Percentiles rank a stretch among this genome's conserved stretches.
These are phyloP conservation scores for Dimorphilus gyrociliatus DNA, from an alignment of 2,888 invertebrate genomes.

Conservation along the genomic window DNA sequence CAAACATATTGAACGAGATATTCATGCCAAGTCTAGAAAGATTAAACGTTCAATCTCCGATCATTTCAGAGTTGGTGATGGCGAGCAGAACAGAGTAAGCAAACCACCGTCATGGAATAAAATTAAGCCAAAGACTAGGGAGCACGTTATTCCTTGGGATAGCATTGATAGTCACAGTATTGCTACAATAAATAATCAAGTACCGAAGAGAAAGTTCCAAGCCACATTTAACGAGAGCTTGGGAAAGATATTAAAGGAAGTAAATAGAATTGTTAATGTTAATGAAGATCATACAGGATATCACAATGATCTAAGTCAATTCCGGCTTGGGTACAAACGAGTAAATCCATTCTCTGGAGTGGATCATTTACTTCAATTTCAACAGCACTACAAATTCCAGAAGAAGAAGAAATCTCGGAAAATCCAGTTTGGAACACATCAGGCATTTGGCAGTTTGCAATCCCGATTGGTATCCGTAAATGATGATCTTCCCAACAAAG, in stretches of 20 bases:
- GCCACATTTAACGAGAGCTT: constrained; percentile 61
- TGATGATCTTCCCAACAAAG: not conserved
- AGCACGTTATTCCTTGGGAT: constrained; percentile 67
- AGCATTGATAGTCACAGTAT: constrained; percentile 70
- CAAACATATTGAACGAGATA: too few relatives aligned
- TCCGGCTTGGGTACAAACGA: constrained; percentile 78
- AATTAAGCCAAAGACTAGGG: constrained; percentile 48
- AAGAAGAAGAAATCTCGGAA: too few relatives aligned
- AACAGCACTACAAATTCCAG: constrained; percentile 50
- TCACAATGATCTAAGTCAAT: constrained; percentile 81
- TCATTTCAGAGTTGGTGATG: too few relatives aligned
- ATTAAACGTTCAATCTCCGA: too few relatives aligned
- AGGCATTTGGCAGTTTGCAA: too few relatives aligned
- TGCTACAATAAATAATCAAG: too few relatives aligned
- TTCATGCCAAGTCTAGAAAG: too few relatives aligned
- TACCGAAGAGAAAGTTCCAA: constrained; percentile 73
- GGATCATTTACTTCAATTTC: constrained; percentile 74
- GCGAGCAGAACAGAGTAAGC: constrained; percentile 12
- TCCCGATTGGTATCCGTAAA: too few relatives aligned
- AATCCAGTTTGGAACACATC: too few relatives aligned
- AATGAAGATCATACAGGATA: constrained; percentile 76
- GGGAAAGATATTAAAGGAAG: constrained; percentile 58
- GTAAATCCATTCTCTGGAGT: constrained; percentile 70
- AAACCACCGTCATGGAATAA: constrained; percentile 54
- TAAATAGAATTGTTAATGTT: constrained; percentile 79